Conservation (phyloP, 2,888 invertebrate species). For the Schizaphis graminum region DNA sequence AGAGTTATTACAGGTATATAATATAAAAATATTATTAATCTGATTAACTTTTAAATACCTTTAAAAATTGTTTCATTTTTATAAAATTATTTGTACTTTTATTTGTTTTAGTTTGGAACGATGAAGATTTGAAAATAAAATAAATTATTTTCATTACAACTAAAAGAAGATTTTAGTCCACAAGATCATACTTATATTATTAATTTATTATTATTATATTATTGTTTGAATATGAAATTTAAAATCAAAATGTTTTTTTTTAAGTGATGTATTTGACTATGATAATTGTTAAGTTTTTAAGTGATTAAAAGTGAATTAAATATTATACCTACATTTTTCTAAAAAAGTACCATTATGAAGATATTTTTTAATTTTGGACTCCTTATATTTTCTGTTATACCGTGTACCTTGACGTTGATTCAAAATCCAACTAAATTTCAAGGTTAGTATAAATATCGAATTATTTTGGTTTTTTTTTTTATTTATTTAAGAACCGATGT, state of each 20-base stretch:
- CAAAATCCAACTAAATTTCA: slow-evolving; percentile 36
- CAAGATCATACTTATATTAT: not conserved
- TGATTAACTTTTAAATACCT: not conserved
- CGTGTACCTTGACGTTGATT: slow-evolving; percentile 8
- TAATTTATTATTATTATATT: not conserved
- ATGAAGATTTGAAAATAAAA: not conserved
- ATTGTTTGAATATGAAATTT: not conserved
- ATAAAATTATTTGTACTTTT: not conserved
- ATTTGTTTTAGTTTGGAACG: not conserved
- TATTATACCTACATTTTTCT: not conserved
- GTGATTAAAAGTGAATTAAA: not conserved
- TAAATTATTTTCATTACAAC: not conserved
- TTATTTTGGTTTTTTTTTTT: not conserved
- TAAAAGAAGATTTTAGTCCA: not conserved
- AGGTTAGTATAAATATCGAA: slow-evolving; percentile 34
- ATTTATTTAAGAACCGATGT: not conserved
- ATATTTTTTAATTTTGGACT: slow-evolving; percentile 11
- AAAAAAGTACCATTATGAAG: slow-evolving; percentile 14
- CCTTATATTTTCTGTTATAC: slow-evolving; percentile 5
- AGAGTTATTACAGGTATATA: not conserved
- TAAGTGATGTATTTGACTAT: not conserved
- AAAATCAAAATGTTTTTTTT: not conserved
- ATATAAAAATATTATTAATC: not conserved
- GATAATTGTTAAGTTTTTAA: not conserved
- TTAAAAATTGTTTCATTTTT: not conserved